These are phyloP conservation scores for Platerodrilus igneus DNA, from an alignment of 2,888 invertebrate genomes.

Conservation along the genomic window DNA sequence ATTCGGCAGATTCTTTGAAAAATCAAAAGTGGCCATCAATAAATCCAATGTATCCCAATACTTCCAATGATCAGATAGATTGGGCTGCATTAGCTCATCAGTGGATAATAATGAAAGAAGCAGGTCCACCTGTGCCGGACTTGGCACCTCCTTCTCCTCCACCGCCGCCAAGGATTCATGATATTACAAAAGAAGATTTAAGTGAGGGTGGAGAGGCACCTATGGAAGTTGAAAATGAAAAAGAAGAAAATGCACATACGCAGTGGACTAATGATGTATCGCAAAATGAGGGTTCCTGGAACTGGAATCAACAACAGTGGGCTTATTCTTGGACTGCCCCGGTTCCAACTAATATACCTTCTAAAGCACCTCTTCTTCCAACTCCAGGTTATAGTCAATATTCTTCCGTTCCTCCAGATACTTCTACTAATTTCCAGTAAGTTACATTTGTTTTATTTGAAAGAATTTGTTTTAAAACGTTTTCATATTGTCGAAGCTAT, in stretches of 20 bases:
- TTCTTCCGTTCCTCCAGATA: constrained; percentile 34
- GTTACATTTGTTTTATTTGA: too few relatives aligned
- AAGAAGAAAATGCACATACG: constrained; percentile 52
- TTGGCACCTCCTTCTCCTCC: constrained; percentile 58
- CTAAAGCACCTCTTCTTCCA: constrained; percentile 43
- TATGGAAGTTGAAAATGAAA: constrained; percentile 81
- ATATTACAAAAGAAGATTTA: constrained; percentile 42
- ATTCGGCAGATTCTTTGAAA: constrained; percentile 53
- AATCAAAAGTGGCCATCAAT: constrained; percentile 78
- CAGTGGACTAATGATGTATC: constrained; percentile 24
- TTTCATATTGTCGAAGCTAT: too few relatives aligned
- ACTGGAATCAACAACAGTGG: constrained; percentile 49
- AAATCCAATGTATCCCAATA: constrained; percentile 75
- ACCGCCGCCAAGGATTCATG: constrained; percentile 48
- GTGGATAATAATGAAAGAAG: constrained; percentile 95
- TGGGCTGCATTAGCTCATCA: constrained; percentile 96
- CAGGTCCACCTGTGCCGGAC: constrained; percentile 50
- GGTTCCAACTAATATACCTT: constrained; percentile 40
- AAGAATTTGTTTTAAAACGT: too few relatives aligned
- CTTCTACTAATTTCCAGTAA: constrained; percentile 21
- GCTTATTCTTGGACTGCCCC: constrained; percentile 44
- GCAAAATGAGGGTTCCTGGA: constrained; percentile 35
- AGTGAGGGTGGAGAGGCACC: constrained; percentile 78
- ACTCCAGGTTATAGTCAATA: constrained; percentile 40
- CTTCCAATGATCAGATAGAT: constrained; percentile 83